Evolutionary conservation across 1,140 invertebrate genomes (phyloP).

Genomic region (Hypothenemus hampei): DNA sequence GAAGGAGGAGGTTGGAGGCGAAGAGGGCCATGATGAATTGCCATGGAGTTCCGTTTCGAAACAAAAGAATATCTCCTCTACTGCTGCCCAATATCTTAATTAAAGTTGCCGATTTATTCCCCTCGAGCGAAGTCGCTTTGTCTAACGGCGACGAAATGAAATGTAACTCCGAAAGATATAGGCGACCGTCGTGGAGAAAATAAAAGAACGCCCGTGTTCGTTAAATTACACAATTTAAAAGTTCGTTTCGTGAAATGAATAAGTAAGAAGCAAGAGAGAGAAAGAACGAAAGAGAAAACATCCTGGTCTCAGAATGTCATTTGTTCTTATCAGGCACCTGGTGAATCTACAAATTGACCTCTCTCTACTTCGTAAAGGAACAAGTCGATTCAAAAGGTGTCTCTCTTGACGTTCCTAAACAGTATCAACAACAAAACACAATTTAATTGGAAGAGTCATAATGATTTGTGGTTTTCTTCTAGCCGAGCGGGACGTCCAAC

Average conservation of each 20-base stretch:
- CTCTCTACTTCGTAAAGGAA: constrained; percentile 7
- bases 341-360: constrained; percentile 31
- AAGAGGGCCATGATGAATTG: constrained; percentile 43
- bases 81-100: constrained; percentile 47
- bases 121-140: constrained; percentile 32
- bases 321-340: constrained; percentile 43
- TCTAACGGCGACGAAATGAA: constrained; percentile 41
- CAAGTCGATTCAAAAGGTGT: too few relatives aligned
- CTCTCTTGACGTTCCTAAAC: too few relatives aligned
- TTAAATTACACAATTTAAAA: constrained; percentile 47
- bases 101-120: constrained; percentile 46
- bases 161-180: constrained; percentile 35
- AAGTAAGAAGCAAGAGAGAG: too few relatives aligned
- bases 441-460: background rate
- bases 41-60: constrained; percentile 39
- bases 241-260: constrained; percentile 46
- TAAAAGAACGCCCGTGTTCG: constrained; percentile 41
- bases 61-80: constrained; percentile 45
- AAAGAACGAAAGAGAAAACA: constrained; percentile 36
- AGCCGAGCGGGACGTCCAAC: background rate
- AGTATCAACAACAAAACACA: constrained; percentile 1
- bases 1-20: constrained; percentile 14
- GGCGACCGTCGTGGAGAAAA: constrained; percentile 32
- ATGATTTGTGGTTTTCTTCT: constrained; percentile 13
- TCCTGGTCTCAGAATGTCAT: constrained; percentile 40